Evolutionary conservation across 2,888 invertebrate genomes (phyloP).

Genomic region (Cryptocephalus primarius): DNA sequence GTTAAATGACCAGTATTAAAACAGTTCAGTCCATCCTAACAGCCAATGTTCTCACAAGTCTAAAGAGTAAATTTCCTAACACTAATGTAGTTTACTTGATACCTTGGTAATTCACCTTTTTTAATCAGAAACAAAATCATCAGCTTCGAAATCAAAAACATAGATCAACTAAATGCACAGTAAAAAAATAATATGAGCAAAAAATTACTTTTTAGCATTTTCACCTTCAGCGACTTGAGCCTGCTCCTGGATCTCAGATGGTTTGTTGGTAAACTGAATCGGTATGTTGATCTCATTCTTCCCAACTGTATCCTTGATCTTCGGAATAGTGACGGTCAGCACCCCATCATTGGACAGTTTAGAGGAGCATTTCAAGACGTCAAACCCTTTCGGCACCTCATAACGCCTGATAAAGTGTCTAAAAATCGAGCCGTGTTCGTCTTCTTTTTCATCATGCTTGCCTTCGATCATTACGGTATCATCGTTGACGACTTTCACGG

Average conservation of each 20-base stretch:
- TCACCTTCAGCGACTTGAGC: too few species aligned
- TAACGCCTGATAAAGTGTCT: slow-evolving; percentile 67
- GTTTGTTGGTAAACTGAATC: slow-evolving; percentile 19
- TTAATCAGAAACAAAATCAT: too few species aligned
- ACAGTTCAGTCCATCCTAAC: too few species aligned
- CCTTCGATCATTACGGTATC: slow-evolving; percentile 59
- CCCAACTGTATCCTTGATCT: slow-evolving; percentile 27
- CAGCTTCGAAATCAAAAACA: too few species aligned
- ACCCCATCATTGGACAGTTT: slow-evolving; percentile 68
- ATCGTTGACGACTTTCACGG: slow-evolving; percentile 57
- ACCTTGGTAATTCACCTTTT: too few species aligned
- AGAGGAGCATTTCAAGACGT: slow-evolving; percentile 58
- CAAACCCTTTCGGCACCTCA: slow-evolving; percentile 59
- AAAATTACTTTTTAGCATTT: too few species aligned
- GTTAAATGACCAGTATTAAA: too few species aligned
- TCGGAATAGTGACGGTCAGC: slow-evolving; percentile 54
- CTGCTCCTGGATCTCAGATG: background rate
- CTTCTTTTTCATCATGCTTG: slow-evolving; percentile 63
- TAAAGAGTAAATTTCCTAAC: too few species aligned
- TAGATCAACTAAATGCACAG: too few species aligned
- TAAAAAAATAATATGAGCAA: too few species aligned
- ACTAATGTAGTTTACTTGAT: too few species aligned
- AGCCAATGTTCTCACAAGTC: too few species aligned
- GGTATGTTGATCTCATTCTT: slow-evolving; percentile 34
- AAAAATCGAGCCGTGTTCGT: slow-evolving; percentile 60